Evolutionary conservation across 2,888 invertebrate genomes (phyloP).

Genomic region (Drosophila subquinaria): DNA sequence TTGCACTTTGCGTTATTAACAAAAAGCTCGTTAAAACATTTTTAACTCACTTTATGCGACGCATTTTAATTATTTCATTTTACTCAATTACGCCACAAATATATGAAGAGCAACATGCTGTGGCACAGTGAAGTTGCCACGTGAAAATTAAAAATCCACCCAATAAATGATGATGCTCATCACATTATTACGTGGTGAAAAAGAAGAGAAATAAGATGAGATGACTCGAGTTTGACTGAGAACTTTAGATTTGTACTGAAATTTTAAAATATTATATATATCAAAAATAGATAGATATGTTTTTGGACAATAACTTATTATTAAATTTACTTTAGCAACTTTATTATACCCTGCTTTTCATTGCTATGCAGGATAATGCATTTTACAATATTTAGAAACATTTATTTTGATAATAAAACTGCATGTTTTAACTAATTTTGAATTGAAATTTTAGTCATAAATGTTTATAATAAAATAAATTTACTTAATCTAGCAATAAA

Average conservation of each 20-base stretch:
- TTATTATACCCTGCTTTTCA: too few relatives aligned
- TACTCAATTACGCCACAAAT: constrained; percentile 61
- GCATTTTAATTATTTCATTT: constrained; percentile 77
- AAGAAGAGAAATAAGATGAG: not conserved
- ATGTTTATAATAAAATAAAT: not conserved
- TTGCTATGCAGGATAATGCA: too few relatives aligned
- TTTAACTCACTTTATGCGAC: constrained; percentile 72
- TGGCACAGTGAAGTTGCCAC: constrained; percentile 20
- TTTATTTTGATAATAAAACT: not conserved
- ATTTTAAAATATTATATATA: too few relatives aligned
- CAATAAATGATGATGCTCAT: constrained; percentile 21
- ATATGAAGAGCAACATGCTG: constrained; percentile 42
- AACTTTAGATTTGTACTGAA: too few relatives aligned
- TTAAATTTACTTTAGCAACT: too few relatives aligned
- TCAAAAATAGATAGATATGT: too few relatives aligned
- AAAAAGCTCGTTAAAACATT: constrained; percentile 77
- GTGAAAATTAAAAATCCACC: constrained; percentile 30
- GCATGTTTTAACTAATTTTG: constrained; percentile 25
- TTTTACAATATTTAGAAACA: not conserved
- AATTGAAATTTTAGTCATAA: not conserved
- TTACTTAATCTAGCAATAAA: too few relatives aligned
- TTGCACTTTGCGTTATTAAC: constrained; percentile 78
- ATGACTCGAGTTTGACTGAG: not conserved
- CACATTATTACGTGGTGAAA: not conserved
- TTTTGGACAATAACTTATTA: too few relatives aligned